Base-by-base conservation (phyloP, 1,140 invertebrate species). In the Sipha flava region DNA sequence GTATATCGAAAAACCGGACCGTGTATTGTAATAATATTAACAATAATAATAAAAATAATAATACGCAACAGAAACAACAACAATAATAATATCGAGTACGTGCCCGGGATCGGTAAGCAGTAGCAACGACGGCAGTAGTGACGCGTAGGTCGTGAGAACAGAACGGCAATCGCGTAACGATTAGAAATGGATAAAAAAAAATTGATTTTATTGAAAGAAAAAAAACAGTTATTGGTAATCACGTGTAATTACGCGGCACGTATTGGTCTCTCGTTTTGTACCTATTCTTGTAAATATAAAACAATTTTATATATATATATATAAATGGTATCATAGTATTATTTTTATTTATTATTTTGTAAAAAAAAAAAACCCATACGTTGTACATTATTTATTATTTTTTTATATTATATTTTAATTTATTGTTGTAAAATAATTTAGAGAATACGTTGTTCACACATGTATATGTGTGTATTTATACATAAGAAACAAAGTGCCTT, bases 121-220 rank as follows among this genome's bases (percentile, higher is more conserved):
- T 40, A 10, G 29, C 70, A 2, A 26, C 45, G 29, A n/a, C 47
- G 31, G 12, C 9, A 9, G 2, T 9, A 59, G n/a, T 7, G 31
- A 34, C n/a, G 29, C 52, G 49, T 66, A 66, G 70, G 70, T 52
- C 70, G 70, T 77, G 72, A 54, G 72, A 77, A 77, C 72, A 31
- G 23, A 16, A 37, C 52, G 73, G 23, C 47, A 18, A 34, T 66
- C 34, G 64, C 34, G 34, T 37, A 66, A 34, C 70, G 70, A 54
- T 49, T 29, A 72, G 62, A 40, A 66, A 40, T 21, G n/a, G 16
- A 64, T 37, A 34, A 9, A 64, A 34, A 40, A 40, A 21, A 34
- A 40, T 21, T 37, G n/a, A 37, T 18, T 18, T 23, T n/a, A 37
- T 5, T n/a, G 26, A 43, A 43, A 68, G 43, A 66, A 66, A 43